Conservation (phyloP, 1,140 invertebrate genomes). For the Drosophila tropicalis region DNA sequence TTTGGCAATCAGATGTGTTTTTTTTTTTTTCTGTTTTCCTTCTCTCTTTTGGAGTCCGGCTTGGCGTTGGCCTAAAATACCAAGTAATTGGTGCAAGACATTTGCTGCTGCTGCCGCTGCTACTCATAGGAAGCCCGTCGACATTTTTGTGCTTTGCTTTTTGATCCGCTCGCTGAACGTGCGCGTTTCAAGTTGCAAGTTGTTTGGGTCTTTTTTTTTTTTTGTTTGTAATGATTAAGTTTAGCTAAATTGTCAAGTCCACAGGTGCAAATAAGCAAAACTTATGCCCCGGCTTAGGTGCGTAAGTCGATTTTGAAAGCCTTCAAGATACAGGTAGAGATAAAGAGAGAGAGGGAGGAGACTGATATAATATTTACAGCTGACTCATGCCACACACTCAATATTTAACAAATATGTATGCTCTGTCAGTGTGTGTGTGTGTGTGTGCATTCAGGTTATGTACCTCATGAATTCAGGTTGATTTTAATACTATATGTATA, state of each 20-base stretch:
- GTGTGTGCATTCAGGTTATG: slow-evolving; percentile 1
- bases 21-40: background rate
- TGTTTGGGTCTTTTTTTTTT: slow-evolving; percentile 18
- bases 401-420: background rate
- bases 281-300: slow-evolving; percentile 12
- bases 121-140: slow-evolving; percentile 27
- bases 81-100: slow-evolving; percentile 73
- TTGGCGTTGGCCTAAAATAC: slow-evolving; percentile 48
- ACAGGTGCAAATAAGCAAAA: slow-evolving; percentile 58
- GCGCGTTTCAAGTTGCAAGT: slow-evolving; percentile 63
- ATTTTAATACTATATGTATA: slow-evolving; percentile 44
- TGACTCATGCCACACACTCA: slow-evolving; percentile 40
- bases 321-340: slow-evolving; percentile 3
- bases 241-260: slow-evolving; percentile 61
- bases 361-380: slow-evolving; percentile 30
- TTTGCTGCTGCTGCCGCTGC: slow-evolving; percentile 35
- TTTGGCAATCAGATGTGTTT: slow-evolving; percentile 57
- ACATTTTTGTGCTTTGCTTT: slow-evolving; percentile 20
- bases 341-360: background rate
- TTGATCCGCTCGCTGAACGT: slow-evolving; percentile 35
- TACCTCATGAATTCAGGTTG: slow-evolving; percentile 23
- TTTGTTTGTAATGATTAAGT: slow-evolving; percentile 27
- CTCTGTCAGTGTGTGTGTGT: slow-evolving; percentile 12
- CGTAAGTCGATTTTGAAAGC: slow-evolving; percentile 54
- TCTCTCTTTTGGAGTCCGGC: slow-evolving; percentile 17